A percentile compares a stretch with the other conserved stretches of the same genome.
These are phyloP conservation scores for Phasianus colchicus DNA, from an alignment of 2,113 vertebrate genomes.

Conservation along the genomic window DNA sequence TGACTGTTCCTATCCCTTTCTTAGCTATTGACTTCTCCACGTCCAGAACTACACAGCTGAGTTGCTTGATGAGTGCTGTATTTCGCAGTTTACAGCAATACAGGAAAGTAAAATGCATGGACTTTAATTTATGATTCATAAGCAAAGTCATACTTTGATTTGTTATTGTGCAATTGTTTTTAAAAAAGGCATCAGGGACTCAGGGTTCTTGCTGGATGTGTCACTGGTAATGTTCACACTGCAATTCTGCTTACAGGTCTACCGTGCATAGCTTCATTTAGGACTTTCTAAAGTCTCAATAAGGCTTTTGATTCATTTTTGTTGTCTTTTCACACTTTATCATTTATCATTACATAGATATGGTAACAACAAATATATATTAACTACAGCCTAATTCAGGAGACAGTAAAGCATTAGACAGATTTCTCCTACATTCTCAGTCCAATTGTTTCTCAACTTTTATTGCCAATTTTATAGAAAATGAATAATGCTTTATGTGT, in stretches of 20 bases:
- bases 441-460: background rate
- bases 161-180: background rate
- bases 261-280: background rate
- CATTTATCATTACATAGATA: background rate
- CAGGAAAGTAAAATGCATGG: background rate
- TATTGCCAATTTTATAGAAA: background rate
- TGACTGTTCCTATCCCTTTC: background rate
- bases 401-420: background rate
- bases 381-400: background rate
- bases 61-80: background rate
- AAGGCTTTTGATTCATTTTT: background rate
- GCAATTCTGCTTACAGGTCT: background rate
- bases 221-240: background rate
- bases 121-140: background rate
- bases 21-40: background rate
- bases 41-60: background rate
- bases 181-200: background rate
- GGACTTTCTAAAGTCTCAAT: background rate
- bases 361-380: background rate
- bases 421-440: background rate
- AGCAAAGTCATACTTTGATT: background rate
- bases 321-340: background rate
- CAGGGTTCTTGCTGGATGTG: background rate
- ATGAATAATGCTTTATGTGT: background rate
- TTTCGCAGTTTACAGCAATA: background rate